Percentiles rank a stretch among this genome's conserved stretches.
Evolutionary conservation across 2,888 invertebrate genomes (phyloP).

Genomic region (Sinohyriopsis cumingii): DNA sequence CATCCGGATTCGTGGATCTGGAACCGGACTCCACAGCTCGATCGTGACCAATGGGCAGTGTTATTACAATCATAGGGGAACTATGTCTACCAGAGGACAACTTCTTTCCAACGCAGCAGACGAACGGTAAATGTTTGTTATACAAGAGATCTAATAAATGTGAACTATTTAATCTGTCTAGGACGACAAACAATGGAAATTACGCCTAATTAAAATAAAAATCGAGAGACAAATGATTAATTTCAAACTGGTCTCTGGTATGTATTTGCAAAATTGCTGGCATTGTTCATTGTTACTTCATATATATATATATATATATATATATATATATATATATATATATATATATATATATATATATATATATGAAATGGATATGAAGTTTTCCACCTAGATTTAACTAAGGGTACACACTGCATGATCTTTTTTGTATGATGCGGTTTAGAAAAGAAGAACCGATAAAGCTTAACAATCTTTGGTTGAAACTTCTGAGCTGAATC

Average conservation of each 20-base stretch:
- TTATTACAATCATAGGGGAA: background rate
- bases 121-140: background rate
- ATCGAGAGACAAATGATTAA: too few species aligned
- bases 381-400: background rate
- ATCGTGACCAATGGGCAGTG: background rate
- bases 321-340: background rate
- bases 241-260: too few species aligned
- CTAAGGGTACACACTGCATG: background rate
- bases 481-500: too few species aligned
- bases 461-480: too few species aligned
- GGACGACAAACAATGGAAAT: too few species aligned
- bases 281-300: too few species aligned
- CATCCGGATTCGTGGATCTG: background rate
- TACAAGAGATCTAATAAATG: too few species aligned
- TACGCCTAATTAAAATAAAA: too few species aligned
- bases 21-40: background rate
- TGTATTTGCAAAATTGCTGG: too few species aligned
- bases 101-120: conserved; percentile 2
- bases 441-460: too few species aligned
- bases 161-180: too few species aligned
- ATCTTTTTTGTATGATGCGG: background rate
- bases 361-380: background rate
- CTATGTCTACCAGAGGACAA: background rate
- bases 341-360: background rate
- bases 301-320: background rate